These are phyloP conservation scores for Cariama cristata DNA, from an alignment of 2,113 vertebrate species.

Conservation along the genomic window DNA sequence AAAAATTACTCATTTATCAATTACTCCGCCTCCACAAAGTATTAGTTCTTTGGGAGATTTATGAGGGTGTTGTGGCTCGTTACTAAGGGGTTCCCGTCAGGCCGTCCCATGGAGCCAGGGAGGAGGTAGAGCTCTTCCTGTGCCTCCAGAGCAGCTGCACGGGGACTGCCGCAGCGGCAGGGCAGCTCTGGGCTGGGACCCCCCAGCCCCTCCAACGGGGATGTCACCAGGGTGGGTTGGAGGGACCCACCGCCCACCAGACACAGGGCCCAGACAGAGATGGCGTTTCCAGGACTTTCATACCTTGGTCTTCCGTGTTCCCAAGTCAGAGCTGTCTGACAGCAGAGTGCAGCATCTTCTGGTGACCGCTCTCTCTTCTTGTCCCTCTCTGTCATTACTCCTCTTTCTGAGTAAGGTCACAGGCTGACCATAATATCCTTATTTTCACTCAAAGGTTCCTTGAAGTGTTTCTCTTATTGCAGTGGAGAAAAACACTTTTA, in stretches of 20 bases:
- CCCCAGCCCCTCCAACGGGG: neutral
- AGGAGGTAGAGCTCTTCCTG: neutral
- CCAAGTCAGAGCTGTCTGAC: neutral
- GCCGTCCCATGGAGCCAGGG: fast-evolving
- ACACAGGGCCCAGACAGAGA: neutral
- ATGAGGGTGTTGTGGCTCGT: neutral
- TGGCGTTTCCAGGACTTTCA: neutral
- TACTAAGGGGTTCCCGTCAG: neutral
- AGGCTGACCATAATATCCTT: neutral
- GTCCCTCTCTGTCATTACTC: neutral
- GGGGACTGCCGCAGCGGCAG: too few relatives aligned
- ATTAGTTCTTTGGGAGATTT: neutral
- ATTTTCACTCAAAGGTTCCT: neutral
- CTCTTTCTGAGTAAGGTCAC: neutral
- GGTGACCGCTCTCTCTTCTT: neutral
- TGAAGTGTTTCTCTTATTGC: neutral
- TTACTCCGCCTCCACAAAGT: neutral
- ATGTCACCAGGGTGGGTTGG: fast-evolving
- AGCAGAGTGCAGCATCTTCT: neutral
- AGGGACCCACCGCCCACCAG: neutral
- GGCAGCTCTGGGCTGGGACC: too few relatives aligned
- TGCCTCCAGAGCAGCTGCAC: neutral
- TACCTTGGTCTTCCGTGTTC: too few relatives aligned
- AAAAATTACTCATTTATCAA: neutral
- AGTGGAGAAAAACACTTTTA: fast-evolving